Conservation (phyloP, 2,888 invertebrate genomes). For the Plebejus argus region DNA sequence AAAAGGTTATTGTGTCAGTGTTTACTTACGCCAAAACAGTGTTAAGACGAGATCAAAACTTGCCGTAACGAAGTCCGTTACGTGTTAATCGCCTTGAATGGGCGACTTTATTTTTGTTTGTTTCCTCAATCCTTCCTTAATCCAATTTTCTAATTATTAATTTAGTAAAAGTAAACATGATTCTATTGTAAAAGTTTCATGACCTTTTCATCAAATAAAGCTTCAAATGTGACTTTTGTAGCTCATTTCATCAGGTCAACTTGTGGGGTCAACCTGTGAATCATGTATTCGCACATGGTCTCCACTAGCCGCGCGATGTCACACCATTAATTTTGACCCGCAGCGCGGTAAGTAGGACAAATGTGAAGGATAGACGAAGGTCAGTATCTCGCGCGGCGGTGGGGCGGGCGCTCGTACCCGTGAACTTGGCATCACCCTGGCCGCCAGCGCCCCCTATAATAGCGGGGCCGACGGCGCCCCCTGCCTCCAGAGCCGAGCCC, state of each 20-base stretch:
- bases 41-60: conserved; percentile 41
- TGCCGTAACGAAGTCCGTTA: conserved; percentile 51
- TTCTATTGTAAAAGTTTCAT: no score
- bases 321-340: conserved; percentile 20
- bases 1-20: conserved; percentile 45
- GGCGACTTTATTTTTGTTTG: conserved; percentile 44
- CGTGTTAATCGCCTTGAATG: conserved; percentile 46
- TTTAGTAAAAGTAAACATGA: no score
- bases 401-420: conserved; percentile 62
- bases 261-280: not conserved
- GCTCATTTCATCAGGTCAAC: not conserved
- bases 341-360: conserved; percentile 10
- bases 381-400: conserved; percentile 54
- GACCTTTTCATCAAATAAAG: no score
- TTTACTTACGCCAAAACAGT: conserved; percentile 48
- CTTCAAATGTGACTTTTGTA: no score
- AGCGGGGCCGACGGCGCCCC: conserved; percentile 76
- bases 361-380: conserved; percentile 53
- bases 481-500: conserved; percentile 69
- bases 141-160: not conserved
- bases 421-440: conserved; percentile 78
- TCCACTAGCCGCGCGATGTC: not conserved
- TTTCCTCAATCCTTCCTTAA: not conserved
- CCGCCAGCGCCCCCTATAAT: conserved; percentile 78
- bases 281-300: not conserved